Evolutionary conservation across 2,797 vertebrate genomes (phyloP), one percentile per base, ranked within the genome.

Genomic region (Eremophila alpestris): DNA sequence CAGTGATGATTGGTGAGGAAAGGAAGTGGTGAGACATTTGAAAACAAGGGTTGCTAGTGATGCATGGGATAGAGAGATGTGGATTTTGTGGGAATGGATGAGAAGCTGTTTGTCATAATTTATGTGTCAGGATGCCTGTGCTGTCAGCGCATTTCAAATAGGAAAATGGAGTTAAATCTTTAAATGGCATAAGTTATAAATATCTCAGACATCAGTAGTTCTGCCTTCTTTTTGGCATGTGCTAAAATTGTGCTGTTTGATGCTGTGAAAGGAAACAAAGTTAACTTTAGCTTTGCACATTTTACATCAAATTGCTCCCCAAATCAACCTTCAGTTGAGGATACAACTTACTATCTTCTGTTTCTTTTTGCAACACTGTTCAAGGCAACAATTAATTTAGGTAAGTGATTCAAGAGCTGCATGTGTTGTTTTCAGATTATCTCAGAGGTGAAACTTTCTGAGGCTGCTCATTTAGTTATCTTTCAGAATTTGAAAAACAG

Each of bases 41-140:
- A 46, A 70, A 74, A 46, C 0, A 13, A 68, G 54, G 19, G 17
- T 29, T 0, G 0, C 38, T 65, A 6, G 27, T 62, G 73, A 67
- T 70, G 43, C 40, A 55, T 83, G 79, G 0, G 9, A 32, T 20
- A 11, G 67, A 38, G 85, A 46, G 45, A 84, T 5, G 7, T 60
- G 86, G 68, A 38, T 85, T 90, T 78, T 68, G 74, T 64, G 24
- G 60, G 40, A 60, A 62, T 7, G 27, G 71, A 26, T 54, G 71
- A 67, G 70, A 48, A 86, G 30, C 23, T 46, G 36, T 58, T 95
- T 86, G 73, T 69, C 56, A 27, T 89, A 87, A 87, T 89, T 89
- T 74, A 45, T 29, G 26, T 48, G 55, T 63, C 27, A 54, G 51
- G 62, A 74, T 1, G 23, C 30, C 46, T 79, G 45, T 68, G 81